These are phyloP conservation scores for Oligia latruncula DNA, from an alignment of 2,888 invertebrate genomes.

Conservation along the genomic window DNA sequence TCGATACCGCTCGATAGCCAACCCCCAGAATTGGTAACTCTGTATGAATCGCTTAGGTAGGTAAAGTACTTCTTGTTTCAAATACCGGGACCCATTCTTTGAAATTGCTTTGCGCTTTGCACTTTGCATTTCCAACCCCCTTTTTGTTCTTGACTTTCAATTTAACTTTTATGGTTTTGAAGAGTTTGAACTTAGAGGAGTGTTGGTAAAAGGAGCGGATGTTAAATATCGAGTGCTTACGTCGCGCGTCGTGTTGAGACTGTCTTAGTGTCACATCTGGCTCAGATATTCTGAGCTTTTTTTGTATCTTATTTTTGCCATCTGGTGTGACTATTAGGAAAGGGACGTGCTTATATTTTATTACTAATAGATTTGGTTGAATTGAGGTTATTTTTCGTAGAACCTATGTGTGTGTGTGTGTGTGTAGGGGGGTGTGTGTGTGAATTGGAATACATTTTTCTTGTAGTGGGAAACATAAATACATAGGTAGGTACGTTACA, in stretches of 20 bases:
- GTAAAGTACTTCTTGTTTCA: conserved; percentile 68
- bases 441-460: neutral
- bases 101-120: conserved; percentile 71
- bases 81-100: conserved; percentile 66
- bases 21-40: conserved; percentile 50
- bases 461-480: neutral
- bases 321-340: conserved; percentile 19
- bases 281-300: conserved; percentile 3
- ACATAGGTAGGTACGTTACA: neutral
- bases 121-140: conserved; percentile 68
- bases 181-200: conserved; percentile 44
- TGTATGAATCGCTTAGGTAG: conserved; percentile 63
- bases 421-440: too few relatives aligned
- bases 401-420: too few relatives aligned
- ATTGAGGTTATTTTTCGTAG: conserved; percentile 11
- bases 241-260: conserved; percentile 24
- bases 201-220: conserved; percentile 32
- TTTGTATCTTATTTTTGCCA: conserved; percentile 22
- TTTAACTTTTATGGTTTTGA: conserved; percentile 68
- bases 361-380: conserved; percentile 32
- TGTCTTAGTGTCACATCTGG: conserved; percentile 33
- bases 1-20: conserved; percentile 52
- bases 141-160: conserved; percentile 69
- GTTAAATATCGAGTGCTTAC: conserved; percentile 34
- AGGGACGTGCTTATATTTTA: conserved; percentile 32